Conservation (phyloP, 2,113 vertebrate genomes). For the Chaetorhynchus papuensis region DNA sequence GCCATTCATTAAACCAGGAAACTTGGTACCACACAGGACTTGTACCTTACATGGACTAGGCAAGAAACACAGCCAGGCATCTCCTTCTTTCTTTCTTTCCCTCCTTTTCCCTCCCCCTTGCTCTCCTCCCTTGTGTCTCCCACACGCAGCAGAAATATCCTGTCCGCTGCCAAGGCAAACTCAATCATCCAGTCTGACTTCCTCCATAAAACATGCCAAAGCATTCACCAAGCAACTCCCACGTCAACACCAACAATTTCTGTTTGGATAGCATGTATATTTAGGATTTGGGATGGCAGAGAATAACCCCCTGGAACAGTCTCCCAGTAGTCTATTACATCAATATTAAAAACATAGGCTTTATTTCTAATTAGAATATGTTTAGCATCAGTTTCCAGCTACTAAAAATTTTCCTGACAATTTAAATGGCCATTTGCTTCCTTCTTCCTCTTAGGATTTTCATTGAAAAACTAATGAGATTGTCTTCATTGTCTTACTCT, state of each 20-base stretch:
- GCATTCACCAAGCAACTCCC: slow-evolving; percentile 11
- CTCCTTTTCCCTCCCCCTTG: not conserved
- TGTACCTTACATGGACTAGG: not conserved
- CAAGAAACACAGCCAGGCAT: not conserved
- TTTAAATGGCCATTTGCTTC: not conserved
- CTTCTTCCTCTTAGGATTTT: not conserved
- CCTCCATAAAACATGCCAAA: slow-evolving; percentile 15
- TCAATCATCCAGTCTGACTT: slow-evolving; percentile 46
- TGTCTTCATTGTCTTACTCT: not conserved
- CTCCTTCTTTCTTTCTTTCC: not conserved
- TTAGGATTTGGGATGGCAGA: not conserved
- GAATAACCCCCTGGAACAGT: not conserved
- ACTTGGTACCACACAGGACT: not conserved
- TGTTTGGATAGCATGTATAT: not conserved
- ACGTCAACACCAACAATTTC: slow-evolving; percentile 19
- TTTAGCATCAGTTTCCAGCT: not conserved
- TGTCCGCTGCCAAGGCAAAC: not conserved
- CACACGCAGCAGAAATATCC: slow-evolving; percentile 16
- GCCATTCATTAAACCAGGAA: not conserved
- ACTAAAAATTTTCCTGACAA: not conserved
- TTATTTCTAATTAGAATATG: not conserved
- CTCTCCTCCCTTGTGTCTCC: not conserved
- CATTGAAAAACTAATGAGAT: not conserved
- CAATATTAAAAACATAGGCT: not conserved
- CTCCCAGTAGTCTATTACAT: not conserved